phyloP scores from a whole-genome alignment of 2,113 vertebrate genomes.

The Lepus timidus region DNA sequence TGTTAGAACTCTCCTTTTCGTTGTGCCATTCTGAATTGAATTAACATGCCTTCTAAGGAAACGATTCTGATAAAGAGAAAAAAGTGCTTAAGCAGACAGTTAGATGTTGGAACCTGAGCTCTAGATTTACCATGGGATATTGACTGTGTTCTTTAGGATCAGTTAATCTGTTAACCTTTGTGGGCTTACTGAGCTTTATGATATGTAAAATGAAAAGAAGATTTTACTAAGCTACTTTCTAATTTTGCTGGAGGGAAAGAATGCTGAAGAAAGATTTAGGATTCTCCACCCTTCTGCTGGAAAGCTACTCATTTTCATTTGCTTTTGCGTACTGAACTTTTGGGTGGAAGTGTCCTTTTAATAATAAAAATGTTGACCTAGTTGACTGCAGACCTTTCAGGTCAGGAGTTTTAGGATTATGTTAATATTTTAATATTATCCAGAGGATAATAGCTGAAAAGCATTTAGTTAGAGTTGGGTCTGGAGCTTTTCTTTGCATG shows the following conservation, averaged over 20 bases:
- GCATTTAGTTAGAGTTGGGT: neutral
- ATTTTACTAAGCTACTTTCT: constrained; percentile 32
- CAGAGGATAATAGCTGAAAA: constrained; percentile 19
- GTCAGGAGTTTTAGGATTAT: constrained; percentile 10
- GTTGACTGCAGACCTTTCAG: neutral
- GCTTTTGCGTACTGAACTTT: constrained; percentile 17
- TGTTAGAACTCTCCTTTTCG: neutral
- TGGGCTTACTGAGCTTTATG: neutral
- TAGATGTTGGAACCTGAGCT: neutral
- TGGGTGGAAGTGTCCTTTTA: neutral
- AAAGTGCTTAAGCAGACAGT: neutral
- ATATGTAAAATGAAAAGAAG: neutral
- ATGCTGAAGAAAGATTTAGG: constrained; percentile 10
- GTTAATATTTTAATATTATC: neutral
- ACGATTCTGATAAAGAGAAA: neutral
- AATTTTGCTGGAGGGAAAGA: neutral
- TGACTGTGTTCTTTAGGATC: neutral
- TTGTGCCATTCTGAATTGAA: constrained; percentile 13
- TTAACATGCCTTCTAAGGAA: constrained; percentile 39
- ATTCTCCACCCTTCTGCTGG: neutral
- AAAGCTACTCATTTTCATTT: neutral
- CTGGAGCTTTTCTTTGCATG: neutral
- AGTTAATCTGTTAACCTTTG: neutral
- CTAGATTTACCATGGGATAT: neutral
- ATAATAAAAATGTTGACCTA: constrained; percentile 9